Percentiles rank a stretch among this genome's conserved stretches.
These are phyloP conservation scores for Larimichthys polyactis DNA, from an alignment of 2,113 vertebrate species.

Conservation along the genomic window DNA sequence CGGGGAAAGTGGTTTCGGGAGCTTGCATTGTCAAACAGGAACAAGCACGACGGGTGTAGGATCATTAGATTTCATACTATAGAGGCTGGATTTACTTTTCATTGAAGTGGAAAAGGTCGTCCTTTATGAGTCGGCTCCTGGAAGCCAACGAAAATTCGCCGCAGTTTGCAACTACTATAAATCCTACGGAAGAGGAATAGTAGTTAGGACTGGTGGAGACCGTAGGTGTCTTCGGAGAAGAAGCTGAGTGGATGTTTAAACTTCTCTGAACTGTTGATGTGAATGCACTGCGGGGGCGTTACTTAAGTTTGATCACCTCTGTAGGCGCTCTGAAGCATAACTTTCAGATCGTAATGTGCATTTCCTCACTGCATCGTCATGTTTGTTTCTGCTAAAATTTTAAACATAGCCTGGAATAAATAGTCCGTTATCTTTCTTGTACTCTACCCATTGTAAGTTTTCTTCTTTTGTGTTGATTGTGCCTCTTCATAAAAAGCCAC, in stretches of 20 bases:
- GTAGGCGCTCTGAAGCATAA: conserved; percentile 16
- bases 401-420: conserved; percentile 15
- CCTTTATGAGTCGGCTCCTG: conserved; percentile 66
- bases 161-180: conserved; percentile 50
- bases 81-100: conserved; percentile 67
- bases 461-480: conserved; percentile 13
- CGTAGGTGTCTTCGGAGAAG: conserved; percentile 36
- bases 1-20: background rate
- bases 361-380: background rate
- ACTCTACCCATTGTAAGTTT: conserved; percentile 15
- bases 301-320: conserved; percentile 12
- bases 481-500: conserved; percentile 16
- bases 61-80: conserved; percentile 64
- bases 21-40: conserved; percentile 62
- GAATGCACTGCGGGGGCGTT: background rate
- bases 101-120: conserved; percentile 75
- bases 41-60: conserved; percentile 36
- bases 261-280: conserved; percentile 45
- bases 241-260: conserved; percentile 13
- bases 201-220: background rate
- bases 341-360: background rate
- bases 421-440: conserved; percentile 2
- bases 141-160: conserved; percentile 61
- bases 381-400: background rate
- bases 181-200: conserved; percentile 14